Conservation (phyloP, 1,140 invertebrate species). For the Magallana angulata region DNA sequence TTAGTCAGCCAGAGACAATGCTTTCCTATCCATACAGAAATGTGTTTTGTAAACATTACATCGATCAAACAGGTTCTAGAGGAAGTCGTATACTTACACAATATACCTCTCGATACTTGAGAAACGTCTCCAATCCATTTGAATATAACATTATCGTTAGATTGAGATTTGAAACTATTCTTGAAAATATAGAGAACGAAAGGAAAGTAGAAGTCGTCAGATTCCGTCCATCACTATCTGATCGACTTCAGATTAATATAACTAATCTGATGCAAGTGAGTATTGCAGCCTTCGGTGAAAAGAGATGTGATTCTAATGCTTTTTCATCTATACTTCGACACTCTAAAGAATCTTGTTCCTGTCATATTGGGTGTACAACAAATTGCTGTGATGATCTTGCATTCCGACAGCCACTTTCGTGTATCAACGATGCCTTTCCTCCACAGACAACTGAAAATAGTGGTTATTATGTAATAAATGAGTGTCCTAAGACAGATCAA, state of each 20-base stretch:
- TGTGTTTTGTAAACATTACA: background rate
- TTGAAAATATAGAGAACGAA: background rate
- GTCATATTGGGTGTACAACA: background rate
- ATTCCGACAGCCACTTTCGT: background rate
- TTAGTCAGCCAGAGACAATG: background rate
- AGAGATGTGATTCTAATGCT: background rate
- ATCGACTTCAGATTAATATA: background rate
- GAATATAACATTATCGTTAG: background rate
- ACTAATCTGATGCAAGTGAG: background rate
- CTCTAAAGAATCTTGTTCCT: background rate
- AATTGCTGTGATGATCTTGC: background rate
- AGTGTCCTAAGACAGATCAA: background rate
- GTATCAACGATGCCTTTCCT: background rate
- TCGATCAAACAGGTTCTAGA: background rate
- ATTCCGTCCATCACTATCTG: background rate
- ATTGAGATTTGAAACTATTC: background rate
- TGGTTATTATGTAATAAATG: background rate
- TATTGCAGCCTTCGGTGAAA: background rate
- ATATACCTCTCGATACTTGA: background rate
- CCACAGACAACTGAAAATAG: background rate
- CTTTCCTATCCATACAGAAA: background rate
- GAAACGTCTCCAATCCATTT: background rate
- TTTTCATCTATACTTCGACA: background rate
- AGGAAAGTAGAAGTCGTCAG: background rate
- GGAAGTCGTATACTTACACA: background rate